phyloP scores from a whole-genome alignment of 2,888 invertebrate species.

The Sympetrum striolatum region DNA sequence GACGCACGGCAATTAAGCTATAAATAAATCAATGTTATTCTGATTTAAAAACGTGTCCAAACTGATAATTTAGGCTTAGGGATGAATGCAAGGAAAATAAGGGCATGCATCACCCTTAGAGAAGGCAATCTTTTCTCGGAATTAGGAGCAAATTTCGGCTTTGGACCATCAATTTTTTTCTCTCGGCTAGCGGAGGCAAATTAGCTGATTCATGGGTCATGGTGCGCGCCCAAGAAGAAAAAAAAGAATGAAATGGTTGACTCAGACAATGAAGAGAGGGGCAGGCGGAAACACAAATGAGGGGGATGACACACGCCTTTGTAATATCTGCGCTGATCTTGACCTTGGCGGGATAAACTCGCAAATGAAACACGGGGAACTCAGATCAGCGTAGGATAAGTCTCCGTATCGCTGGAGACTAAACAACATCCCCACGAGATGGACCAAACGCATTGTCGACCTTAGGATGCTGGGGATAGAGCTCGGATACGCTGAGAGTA shows the following conservation, averaged over 20 bases:
- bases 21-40: too few relatives aligned
- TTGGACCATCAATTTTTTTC: not conserved
- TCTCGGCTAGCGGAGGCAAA: not conserved
- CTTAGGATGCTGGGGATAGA: too few relatives aligned
- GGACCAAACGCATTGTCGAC: too few relatives aligned
- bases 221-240: not conserved
- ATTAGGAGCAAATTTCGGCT: not conserved
- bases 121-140: not conserved
- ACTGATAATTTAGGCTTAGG: too few relatives aligned
- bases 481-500: too few relatives aligned
- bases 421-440: not conserved
- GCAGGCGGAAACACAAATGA: not conserved
- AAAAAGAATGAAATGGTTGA: constrained; percentile 14
- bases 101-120: not conserved
- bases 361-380: not conserved
- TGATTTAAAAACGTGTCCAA: too few relatives aligned
- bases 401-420: not conserved
- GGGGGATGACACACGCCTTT: constrained; percentile 23
- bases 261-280: not conserved
- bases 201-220: constrained; percentile 32
- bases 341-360: not conserved
- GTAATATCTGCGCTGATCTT: constrained; percentile 10
- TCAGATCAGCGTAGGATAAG: not conserved
- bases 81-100: not conserved
- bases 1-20: too few relatives aligned